Evolutionary conservation across 2,888 invertebrate genomes (phyloP).

Genomic region (Orchestes rusci): DNA sequence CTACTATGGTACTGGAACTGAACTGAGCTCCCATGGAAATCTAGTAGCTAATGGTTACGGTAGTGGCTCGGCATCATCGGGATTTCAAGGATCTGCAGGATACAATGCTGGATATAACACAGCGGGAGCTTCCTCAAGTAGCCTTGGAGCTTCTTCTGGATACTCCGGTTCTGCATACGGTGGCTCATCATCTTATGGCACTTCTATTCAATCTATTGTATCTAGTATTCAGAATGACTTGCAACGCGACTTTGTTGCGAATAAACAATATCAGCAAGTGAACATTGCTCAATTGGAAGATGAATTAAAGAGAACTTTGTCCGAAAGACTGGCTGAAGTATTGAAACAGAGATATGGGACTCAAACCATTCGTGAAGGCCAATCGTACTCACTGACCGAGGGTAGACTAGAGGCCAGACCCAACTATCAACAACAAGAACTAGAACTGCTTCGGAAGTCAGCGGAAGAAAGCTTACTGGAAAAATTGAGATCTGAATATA

Average conservation of each 20-base stretch:
- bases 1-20: slow-evolving; percentile 12
- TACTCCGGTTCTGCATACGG: slow-evolving; percentile 3
- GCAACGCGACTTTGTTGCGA: slow-evolving; percentile 32
- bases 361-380: slow-evolving; percentile 32
- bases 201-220: slow-evolving; percentile 6
- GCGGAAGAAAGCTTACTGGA: slow-evolving; percentile 35
- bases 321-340: slow-evolving; percentile 35
- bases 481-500: slow-evolving; percentile 30
- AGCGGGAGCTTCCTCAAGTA: slow-evolving; percentile 17
- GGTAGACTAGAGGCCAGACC: slow-evolving; percentile 32
- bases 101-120: slow-evolving; percentile 3
- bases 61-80: slow-evolving; percentile 1
- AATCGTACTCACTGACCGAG: slow-evolving; percentile 32
- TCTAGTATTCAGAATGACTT: slow-evolving; percentile 38
- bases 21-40: slow-evolving; percentile 14
- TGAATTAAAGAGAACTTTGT: slow-evolving; percentile 38
- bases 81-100: slow-evolving; percentile 7
- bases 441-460: slow-evolving; percentile 34
- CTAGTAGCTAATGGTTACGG: slow-evolving; percentile 16
- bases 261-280: slow-evolving; percentile 28
- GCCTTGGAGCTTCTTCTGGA: slow-evolving; percentile 8
- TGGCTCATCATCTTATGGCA: too few species aligned
- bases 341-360: slow-evolving; percentile 33
- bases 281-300: slow-evolving; percentile 34
- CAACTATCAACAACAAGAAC: slow-evolving; percentile 37